Base-by-base conservation (phyloP, 2,888 invertebrate genomes). In the Lysandra coridon region DNA sequence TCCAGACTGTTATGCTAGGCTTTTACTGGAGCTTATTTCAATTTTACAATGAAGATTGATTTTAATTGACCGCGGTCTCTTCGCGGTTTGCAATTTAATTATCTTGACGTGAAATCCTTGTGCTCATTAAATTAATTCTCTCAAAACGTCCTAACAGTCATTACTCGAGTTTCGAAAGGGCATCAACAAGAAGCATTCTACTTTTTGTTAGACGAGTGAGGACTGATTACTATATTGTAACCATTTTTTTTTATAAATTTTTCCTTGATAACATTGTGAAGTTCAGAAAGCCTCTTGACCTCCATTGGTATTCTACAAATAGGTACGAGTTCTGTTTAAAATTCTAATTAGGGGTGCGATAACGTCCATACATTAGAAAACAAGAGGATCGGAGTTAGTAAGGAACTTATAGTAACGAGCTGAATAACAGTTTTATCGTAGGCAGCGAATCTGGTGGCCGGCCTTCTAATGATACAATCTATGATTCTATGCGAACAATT, bases 401-500 rank as follows among this genome's bases (percentile, higher is more conserved):
- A 85, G 85, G 85, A 85, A 85, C 84, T 82, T 81, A 82, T 84
- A 86, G 23, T 89, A 89, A 90, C 88, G 87, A 90, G 88, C 87
- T 82, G 82, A 87, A 86, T 88, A 89, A 88, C 88, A 86, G 89
- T 85, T 84, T 85, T 84, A 87, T 86, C 84, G 83, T 78, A 82
- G 78, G 78, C 81, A 80, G 78, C 81, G 81, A 80, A 82, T 83
- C 82, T 81, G 80, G 81, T 79, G 79, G 81, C 80, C 80, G 81
- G 82, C 73, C 80, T 80, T 80, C 80, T 73, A 79, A 79, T 73
- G 82, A 83, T 83, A 83, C 80, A 78, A 83, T 82, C 83, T 79
- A 30, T 62, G 78, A 78, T 82, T 82, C 83, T 79, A 30, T 62
- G 78, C 80, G 78, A 44, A 80, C 80, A 81, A 81, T 82, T 80